Evolutionary conservation across 2,797 vertebrate species (phyloP).

Genomic region (Pantherophis vulpinus): DNA sequence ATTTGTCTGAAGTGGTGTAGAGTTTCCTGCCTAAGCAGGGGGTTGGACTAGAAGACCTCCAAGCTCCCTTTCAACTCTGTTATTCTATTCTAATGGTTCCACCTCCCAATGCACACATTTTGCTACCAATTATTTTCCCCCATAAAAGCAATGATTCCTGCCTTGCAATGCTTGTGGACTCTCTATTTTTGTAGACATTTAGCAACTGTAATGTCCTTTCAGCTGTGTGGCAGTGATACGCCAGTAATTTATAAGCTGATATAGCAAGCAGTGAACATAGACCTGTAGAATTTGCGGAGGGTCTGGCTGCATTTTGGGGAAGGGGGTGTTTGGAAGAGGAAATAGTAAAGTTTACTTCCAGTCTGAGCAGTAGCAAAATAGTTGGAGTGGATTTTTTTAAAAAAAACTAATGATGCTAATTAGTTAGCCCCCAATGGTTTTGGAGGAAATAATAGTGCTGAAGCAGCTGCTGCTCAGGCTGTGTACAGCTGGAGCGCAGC

Average conservation of each 20-base stretch:
- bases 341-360: not conserved
- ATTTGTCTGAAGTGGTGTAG: too few relatives aligned
- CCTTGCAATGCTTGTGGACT: not conserved
- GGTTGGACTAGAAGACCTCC: too few relatives aligned
- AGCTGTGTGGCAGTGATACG: too few relatives aligned
- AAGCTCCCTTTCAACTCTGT: too few relatives aligned
- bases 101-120: not conserved
- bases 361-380: not conserved
- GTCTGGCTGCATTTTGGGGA: not conserved
- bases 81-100: too few relatives aligned
- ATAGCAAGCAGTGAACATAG: not conserved
- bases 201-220: not conserved
- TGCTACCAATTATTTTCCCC: not conserved
- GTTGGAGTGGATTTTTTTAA: not conserved
- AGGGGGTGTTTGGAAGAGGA: not conserved
- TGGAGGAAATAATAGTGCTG: not conserved
- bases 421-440: not conserved
- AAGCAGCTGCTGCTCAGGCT: not conserved
- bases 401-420: not conserved
- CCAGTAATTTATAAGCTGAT: not conserved
- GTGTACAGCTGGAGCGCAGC: not conserved
- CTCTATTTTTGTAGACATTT: not conserved
- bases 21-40: too few relatives aligned
- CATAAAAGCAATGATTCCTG: not conserved
- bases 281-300: not conserved